phyloP scores from a whole-genome alignment of 2,888 invertebrate genomes.

The Nudaria mundana region DNA sequence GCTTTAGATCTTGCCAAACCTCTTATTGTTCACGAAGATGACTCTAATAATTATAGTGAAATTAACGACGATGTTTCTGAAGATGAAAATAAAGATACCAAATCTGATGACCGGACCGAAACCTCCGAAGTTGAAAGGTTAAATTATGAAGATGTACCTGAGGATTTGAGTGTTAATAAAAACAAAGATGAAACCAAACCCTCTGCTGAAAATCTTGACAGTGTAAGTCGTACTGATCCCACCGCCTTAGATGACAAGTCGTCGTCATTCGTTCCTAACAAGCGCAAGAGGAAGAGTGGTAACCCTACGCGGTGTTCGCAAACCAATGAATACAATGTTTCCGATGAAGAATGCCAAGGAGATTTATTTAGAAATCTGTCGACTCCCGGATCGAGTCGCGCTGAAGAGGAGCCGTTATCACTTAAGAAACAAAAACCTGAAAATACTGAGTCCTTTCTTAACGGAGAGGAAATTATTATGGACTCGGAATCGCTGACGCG shows the following conservation, averaged over 20 bases:
- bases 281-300: conserved; percentile 90
- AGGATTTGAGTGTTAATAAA: conserved; percentile 85
- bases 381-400: conserved; percentile 62
- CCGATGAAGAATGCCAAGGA: conserved; percentile 71
- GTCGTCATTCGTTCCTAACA: conserved; percentile 79
- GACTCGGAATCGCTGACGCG: conserved; percentile 64
- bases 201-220: conserved; percentile 57
- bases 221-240: conserved; percentile 51
- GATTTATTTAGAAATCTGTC: conserved; percentile 72
- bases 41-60: conserved; percentile 64
- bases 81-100: conserved; percentile 56
- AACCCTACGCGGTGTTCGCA: conserved; percentile 89
- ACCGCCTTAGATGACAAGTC: conserved; percentile 71
- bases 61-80: conserved; percentile 62
- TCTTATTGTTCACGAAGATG: conserved; percentile 51
- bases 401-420: conserved; percentile 69
- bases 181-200: conserved; percentile 83
- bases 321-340: conserved; percentile 70
- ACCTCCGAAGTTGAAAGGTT: conserved; percentile 57
- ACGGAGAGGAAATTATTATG: conserved; percentile 64
- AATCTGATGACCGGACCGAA: conserved; percentile 41
- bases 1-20: conserved; percentile 63
- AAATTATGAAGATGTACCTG: conserved; percentile 81
- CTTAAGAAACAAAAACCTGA: conserved; percentile 75
- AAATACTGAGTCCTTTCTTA: conserved; percentile 71